Evolutionary conservation across 2,797 vertebrate species (phyloP).

Genomic region (Coreius guichenoti): DNA sequence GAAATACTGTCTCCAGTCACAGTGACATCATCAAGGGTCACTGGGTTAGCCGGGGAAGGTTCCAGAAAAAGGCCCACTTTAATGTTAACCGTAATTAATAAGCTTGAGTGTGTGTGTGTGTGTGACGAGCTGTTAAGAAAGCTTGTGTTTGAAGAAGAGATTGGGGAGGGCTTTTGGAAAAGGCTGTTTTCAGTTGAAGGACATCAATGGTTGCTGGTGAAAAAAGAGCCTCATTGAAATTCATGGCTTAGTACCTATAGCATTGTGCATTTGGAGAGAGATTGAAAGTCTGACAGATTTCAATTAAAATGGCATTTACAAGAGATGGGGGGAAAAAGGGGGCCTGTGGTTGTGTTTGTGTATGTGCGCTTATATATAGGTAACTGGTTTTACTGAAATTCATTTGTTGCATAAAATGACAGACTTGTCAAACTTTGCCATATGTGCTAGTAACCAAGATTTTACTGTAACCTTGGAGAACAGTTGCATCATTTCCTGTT

Average conservation of each 20-base stretch:
- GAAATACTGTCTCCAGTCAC: slow-evolving; percentile 33
- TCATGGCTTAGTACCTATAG: slow-evolving; percentile 84
- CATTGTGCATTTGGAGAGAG: slow-evolving; percentile 68
- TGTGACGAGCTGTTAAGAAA: slow-evolving; percentile 46
- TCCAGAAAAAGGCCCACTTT: slow-evolving; percentile 41
- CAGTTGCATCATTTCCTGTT: not conserved
- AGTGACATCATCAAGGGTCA: slow-evolving; percentile 49
- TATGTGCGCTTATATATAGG: slow-evolving; percentile 5
- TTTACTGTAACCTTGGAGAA: not conserved
- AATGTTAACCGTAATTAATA: slow-evolving; percentile 45
- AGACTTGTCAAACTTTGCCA: not conserved
- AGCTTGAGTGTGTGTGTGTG: slow-evolving; percentile 23
- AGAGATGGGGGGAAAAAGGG: slow-evolving; percentile 59
- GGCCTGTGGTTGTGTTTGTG: slow-evolving; percentile 41
- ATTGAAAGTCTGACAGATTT: slow-evolving; percentile 76
- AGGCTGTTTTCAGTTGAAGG: slow-evolving; percentile 73
- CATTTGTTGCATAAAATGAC: slow-evolving; percentile 13
- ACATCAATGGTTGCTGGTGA: slow-evolving; percentile 72
- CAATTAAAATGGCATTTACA: slow-evolving; percentile 85
- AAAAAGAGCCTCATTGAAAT: slow-evolving; percentile 85
- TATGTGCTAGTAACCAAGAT: not conserved
- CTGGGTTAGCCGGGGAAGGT: slow-evolving; percentile 37
- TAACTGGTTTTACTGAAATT: not conserved
- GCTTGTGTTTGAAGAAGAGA: slow-evolving; percentile 76
- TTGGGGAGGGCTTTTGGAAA: slow-evolving; percentile 72